Base-by-base conservation (phyloP, 1,140 invertebrate species). In the Drosophila leontia region DNA sequence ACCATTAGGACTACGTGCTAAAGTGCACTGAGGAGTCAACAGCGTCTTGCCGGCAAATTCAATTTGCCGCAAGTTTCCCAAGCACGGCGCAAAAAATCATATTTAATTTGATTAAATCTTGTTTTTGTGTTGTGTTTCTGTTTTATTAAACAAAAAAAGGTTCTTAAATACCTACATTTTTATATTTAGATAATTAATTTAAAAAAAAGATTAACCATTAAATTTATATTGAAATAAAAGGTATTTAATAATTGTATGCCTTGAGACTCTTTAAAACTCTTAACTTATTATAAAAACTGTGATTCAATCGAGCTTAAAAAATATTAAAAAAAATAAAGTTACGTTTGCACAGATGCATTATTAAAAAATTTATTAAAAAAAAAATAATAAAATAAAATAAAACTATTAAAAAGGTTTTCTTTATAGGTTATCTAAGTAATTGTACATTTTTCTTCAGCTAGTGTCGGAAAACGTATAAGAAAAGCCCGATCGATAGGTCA, bases 1-100 rank as follows among this genome's bases (percentile, higher is more conserved):
- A 44, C 56, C 75, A 68, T 60, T 59, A 44, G 53, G 71, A 70
- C 60, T 83, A 87, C 83, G 83, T 87, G 84, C 76, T 64, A 63
- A 88, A 88, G 83, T 87, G 83, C 84, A 77, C 71, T 67, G 76
- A 44, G 78, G 75, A 63, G 75, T 77, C 42, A 57, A 39, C 60
- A 55, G 62, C 74, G 74, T 77, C 63, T 76, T 67, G 53, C 42
- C 58, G 50, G 76, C 44, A 88, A 88, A 87, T 88, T 87, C 60
- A 83, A 87, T 88, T 87, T 82, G 48, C 59, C 23, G 53, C 78
- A 86, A 80, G 56, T 74, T 74, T 55, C 56, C 13, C 34, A 39
- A n/a, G 34, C 62, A 61, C 51, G 39, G 45, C 8, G n/a, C 37
- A 37, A 48, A 47, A 55, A 65, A 62, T 26, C 29, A 7, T 3